These are phyloP conservation scores for Tyrannus savana DNA, from an alignment of 2,113 vertebrate genomes.

Conservation along the genomic window DNA sequence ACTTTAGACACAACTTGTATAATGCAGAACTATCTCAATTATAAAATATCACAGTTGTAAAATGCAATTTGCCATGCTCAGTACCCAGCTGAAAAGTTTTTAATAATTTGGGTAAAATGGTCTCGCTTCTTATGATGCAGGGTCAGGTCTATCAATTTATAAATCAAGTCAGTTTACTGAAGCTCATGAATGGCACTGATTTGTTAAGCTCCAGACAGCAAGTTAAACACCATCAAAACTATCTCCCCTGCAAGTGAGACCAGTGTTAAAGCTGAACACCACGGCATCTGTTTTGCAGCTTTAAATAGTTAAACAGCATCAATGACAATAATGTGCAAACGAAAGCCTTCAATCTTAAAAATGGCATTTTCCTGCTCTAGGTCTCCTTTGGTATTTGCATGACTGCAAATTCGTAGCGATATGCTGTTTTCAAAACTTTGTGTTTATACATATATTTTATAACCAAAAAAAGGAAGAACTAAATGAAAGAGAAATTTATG, in stretches of 20 bases:
- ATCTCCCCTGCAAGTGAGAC: background rate
- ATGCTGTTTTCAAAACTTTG: conserved; percentile 35
- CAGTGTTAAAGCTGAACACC: background rate
- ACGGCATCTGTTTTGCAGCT: background rate
- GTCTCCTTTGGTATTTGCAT: background rate
- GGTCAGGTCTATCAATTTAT: conserved; percentile 26
- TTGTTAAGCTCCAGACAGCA: conserved; percentile 23
- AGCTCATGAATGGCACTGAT: conserved; percentile 14
- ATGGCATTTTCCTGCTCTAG: background rate
- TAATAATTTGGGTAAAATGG: conserved; percentile 10
- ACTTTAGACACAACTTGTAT: background rate
- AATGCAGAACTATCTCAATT: background rate
- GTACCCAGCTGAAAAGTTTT: conserved; percentile 12
- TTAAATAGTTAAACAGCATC: background rate
- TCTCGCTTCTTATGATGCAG: background rate
- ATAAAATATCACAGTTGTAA: background rate
- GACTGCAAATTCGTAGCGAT: background rate
- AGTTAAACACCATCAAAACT: conserved; percentile 28
- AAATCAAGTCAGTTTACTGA: conserved; percentile 45
- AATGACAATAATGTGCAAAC: background rate
- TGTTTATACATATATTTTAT: background rate
- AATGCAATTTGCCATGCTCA: background rate
- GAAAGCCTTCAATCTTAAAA: background rate
- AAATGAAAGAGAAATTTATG: background rate
- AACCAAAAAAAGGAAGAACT: background rate